phyloP scores from a whole-genome alignment of 2,113 vertebrate species.

The Alaudala cheleensis region DNA sequence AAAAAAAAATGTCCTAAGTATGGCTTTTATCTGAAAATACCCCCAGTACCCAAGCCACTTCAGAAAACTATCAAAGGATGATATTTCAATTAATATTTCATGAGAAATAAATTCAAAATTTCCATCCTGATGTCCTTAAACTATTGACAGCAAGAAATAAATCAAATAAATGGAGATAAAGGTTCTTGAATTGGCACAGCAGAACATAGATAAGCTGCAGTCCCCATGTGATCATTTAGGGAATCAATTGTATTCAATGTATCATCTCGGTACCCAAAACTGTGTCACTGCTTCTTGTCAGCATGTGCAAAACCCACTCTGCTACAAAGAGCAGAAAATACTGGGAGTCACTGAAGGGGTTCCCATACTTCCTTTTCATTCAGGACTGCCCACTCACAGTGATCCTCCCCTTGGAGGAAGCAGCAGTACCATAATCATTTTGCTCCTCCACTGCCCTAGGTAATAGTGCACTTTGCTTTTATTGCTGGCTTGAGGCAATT shows the following conservation, averaged over 20 bases:
- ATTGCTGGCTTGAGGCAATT: slow-evolving; percentile 35
- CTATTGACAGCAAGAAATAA: background rate
- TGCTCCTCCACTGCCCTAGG: background rate
- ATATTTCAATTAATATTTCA: background rate
- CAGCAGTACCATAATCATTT: background rate
- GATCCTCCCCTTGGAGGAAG: background rate
- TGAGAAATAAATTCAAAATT: background rate
- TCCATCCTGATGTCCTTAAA: background rate
- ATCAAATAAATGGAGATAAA: background rate
- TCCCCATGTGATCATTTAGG: background rate
- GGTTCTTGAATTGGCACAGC: background rate
- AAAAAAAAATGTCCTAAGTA: background rate
- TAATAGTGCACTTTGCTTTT: slow-evolving; percentile 43
- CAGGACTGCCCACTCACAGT: background rate
- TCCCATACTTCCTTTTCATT: background rate
- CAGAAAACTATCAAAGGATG: background rate
- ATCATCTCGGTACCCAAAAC: background rate
- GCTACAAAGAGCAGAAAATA: background rate
- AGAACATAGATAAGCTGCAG: background rate
- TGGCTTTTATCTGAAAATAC: background rate
- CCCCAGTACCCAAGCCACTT: background rate
- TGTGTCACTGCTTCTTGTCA: slow-evolving; percentile 27
- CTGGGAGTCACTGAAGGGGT: background rate
- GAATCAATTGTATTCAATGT: background rate
- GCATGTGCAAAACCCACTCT: background rate